These are phyloP conservation scores for Tenodera sinensis DNA, from an alignment of 2,888 invertebrate species.

Conservation along the genomic window DNA sequence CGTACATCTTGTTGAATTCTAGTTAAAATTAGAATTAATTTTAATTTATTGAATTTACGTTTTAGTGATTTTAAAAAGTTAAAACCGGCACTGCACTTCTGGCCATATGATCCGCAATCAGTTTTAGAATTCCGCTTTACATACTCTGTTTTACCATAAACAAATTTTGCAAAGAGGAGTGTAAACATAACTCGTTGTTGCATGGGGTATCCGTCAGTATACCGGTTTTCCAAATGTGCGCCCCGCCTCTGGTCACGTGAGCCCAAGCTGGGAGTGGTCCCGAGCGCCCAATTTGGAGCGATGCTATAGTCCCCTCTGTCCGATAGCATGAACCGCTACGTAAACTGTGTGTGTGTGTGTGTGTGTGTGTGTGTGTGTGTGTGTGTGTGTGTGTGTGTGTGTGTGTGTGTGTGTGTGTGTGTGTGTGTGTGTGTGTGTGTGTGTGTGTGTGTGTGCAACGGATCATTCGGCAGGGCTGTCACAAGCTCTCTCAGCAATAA, in stretches of 20 bases:
- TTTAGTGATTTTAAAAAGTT: no score
- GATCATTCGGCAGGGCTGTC: neutral
- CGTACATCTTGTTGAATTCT: no score
- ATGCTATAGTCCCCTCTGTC: neutral
- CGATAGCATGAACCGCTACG: neutral
- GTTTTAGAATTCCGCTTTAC: no score
- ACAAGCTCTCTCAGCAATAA: no score
- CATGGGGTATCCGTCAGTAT: neutral
- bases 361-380: neutral
- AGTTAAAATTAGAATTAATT: no score
- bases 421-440: no score
- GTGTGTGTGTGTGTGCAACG: neutral
- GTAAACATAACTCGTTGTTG: neutral
- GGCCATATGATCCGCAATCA: no score
- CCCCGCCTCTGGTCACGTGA: constrained; percentile 16
- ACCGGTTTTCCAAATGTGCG: constrained; percentile 18
- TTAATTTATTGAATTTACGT: no score
- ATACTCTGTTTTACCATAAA: neutral
- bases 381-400: no score
- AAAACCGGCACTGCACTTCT: no score
- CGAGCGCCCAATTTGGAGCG: constrained; percentile 14
- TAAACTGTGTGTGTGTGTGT: neutral
- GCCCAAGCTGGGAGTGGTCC: neutral
- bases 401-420: no score
- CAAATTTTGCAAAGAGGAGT: neutral